Evolutionary conservation across 2,797 vertebrate genomes (phyloP), one percentile per base, ranked within the genome.

Genomic region (Heliangelus exortis): DNA sequence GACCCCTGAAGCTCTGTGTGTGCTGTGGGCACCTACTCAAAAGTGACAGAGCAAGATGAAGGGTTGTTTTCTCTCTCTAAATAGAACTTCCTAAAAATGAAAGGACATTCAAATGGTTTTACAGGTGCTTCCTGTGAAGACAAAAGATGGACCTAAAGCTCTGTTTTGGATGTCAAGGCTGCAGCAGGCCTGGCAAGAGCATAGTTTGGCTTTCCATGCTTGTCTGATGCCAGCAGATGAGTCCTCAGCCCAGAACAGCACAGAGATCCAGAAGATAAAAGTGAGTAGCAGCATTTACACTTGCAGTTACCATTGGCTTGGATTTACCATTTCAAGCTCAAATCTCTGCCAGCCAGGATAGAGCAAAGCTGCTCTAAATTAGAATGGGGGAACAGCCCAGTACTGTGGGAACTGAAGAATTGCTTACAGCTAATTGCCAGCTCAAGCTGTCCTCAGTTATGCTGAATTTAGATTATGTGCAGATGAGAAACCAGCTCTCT

Each of bases 141-240:
- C 13, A 33, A 72, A 89, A 20, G 61, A 33, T 25, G 91, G 79
- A 7, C 29, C 61, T 29, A 71, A 50, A n/a, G 90, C 85, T 88
- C 96, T 95, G 0, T 97, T 98, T 74, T 84, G 71, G 26, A 95
- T 97, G 61, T 81, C 95, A 25, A 98, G 98, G 62, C 94, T 98
- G 71, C 98, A 98, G 95, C 98, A 98, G 86, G 50, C 91, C 82
- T 98, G 98, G 97, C 93, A 43, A 25, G 96, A 98, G 54, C 96
- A 97, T 26, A 97, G 96, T 58, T 95, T 98, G 95, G 97, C 96
- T 43, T 78, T 98, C 20, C 95, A 96, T 2, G 95, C 92, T 86
- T 98, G 90, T 86, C 65, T 97, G 20, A 66, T 45, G 18, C 80
- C 96, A 55, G 55, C 74, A 55, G 73, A 85, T 25, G 88, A 94